These are phyloP conservation scores for Calameuta filiformis DNA, from an alignment of 2,888 invertebrate genomes.

Conservation along the genomic window DNA sequence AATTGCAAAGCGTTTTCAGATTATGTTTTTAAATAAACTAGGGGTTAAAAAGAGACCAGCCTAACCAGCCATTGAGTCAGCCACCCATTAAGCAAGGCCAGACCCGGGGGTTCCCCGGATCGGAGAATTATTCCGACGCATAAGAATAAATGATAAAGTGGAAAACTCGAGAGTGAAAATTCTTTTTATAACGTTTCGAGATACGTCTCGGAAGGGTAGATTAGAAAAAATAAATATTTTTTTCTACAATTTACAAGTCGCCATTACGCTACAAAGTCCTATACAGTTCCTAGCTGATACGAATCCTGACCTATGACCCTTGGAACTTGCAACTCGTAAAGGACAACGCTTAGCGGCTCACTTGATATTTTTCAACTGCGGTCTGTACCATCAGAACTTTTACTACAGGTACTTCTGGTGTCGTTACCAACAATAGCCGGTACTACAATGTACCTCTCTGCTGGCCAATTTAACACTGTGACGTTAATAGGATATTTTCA, in stretches of 20 bases:
- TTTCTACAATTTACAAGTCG: background rate
- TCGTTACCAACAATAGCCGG: background rate
- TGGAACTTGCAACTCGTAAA: background rate
- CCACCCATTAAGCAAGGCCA: background rate
- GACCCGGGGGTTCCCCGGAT: too few species aligned
- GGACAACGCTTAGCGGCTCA: background rate
- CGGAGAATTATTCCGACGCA: too few species aligned
- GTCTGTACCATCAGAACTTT: background rate
- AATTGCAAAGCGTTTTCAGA: background rate
- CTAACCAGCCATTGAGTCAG: background rate
- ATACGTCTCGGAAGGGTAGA: background rate
- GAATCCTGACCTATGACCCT: background rate
- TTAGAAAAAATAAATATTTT: background rate
- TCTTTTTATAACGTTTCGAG: background rate
- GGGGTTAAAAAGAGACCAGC: background rate
- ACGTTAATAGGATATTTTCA: background rate
- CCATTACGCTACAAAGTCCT: background rate
- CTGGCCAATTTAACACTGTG: background rate
- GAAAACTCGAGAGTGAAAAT: background rate
- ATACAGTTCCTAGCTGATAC: background rate
- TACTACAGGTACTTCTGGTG: background rate
- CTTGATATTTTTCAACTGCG: background rate
- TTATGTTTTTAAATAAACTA: background rate
- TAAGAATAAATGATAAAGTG: background rate
- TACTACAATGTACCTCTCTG: background rate